phyloP scores from a whole-genome alignment of 1,140 invertebrate genomes.

The Drosophila pallidifrons region DNA sequence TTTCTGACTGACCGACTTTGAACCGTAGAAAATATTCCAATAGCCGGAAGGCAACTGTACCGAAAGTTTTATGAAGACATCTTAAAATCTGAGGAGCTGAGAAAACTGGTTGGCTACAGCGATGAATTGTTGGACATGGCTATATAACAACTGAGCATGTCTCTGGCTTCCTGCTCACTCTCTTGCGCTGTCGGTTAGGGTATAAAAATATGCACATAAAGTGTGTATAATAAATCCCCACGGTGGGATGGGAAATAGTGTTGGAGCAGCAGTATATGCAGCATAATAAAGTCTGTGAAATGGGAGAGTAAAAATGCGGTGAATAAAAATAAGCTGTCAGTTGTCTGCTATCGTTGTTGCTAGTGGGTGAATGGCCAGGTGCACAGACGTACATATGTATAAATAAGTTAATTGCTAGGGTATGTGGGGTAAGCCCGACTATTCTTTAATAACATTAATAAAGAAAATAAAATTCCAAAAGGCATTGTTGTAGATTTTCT shows the following conservation, averaged over 20 bases:
- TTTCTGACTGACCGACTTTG: neutral
- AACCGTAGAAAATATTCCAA: neutral
- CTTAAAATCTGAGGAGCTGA: neutral
- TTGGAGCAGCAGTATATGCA: constrained; percentile 14
- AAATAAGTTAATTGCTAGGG: constrained; percentile 17
- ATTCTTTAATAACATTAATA: too few relatives aligned
- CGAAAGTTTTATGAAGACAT: neutral
- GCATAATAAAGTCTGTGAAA: constrained; percentile 51
- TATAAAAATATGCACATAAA: constrained; percentile 82
- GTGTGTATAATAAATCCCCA: constrained; percentile 67
- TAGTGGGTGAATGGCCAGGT: constrained; percentile 42
- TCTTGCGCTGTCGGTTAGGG: constrained; percentile 5
- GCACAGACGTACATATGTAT: constrained; percentile 8
- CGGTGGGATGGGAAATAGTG: neutral
- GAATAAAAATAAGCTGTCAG: constrained; percentile 57
- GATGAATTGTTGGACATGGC: constrained; percentile 12
- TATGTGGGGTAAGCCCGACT: constrained; percentile 16
- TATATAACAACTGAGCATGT: constrained; percentile 4
- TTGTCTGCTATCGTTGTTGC: constrained; percentile 25
- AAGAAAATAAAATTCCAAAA: neutral
- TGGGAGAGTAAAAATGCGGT: constrained; percentile 51
- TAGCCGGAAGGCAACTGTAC: constrained; percentile 7
- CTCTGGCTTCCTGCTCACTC: neutral
- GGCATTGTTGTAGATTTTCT: neutral
- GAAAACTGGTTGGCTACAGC: constrained; percentile 10